Evolutionary conservation across 2,113 vertebrate genomes (phyloP), one percentile per base, ranked within the genome.

Genomic region (Neotoma lepida): DNA sequence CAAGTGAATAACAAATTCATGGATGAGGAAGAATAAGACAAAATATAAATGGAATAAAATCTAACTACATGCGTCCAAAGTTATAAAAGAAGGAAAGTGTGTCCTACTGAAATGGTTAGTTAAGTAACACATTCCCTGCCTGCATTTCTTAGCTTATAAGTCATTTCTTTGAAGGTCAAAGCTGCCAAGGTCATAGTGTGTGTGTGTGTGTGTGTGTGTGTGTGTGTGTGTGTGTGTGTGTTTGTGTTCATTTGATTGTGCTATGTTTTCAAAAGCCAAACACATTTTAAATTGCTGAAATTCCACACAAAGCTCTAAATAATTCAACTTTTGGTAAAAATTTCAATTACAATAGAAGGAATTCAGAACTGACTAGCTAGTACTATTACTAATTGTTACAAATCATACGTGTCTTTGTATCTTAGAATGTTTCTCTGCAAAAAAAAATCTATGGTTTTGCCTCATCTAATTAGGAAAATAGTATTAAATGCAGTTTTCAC

Each of bases 101-200:
- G 9, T 33, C 39, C 63, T 93, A 22, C 14, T 28, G 63, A 92
- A 95, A 96, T 84, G 1, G 2, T 87, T 39, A 78, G 89, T 12
- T 26, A 74, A 84, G 24, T 51, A 33, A 74, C 2, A 87, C 6
- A 81, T 77, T 76, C 71, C 49, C 24, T 73, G 9, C 56, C 46
- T 51, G 4, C 1, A 80, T 90, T 10, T 85, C 46, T 93, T 80
- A 39, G 18, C 22, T 95, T 87, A 28, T 30, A 88, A 70, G 12
- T 92, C n/a, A 39, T 44, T 78, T 84, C 71, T 73, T 88, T 90
- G 6, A 74, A 94, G 93, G 78, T 54, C 73, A 94, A 95, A 96
- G 5, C 35, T 46, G 41, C 61, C 56, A 84, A 96, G 66, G 70
- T 86, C 41, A 84, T 73, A 89, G 82, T 39, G 2, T 6, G 49